A percentile compares a stretch with the other conserved stretches of the same genome.
Evolutionary conservation across 2,888 invertebrate species (phyloP).

Genomic region (Xanthia icteritia): DNA sequence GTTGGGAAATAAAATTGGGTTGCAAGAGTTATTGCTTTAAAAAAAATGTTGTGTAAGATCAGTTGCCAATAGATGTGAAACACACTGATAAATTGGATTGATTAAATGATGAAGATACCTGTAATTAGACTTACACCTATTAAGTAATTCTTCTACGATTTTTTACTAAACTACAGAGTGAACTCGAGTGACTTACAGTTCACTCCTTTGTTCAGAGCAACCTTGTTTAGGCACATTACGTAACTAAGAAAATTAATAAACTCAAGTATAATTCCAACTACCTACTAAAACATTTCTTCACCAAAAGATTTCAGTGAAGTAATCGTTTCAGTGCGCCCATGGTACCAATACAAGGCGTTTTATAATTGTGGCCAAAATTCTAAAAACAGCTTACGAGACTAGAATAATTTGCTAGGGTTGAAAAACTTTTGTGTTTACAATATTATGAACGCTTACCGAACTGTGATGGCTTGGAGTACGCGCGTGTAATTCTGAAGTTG

Average conservation of each 20-base stretch:
- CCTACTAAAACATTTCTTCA: background rate
- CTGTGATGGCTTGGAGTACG: slow-evolving; percentile 9
- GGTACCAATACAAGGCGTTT: slow-evolving; percentile 4
- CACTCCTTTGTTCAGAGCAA: no score
- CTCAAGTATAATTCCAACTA: background rate
- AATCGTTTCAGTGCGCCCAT: slow-evolving; percentile 19
- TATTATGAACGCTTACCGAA: slow-evolving; percentile 7
- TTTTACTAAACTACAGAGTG: no score
- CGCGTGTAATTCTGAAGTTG: slow-evolving; percentile 26
- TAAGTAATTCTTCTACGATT: no score
- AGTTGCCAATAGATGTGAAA: background rate
- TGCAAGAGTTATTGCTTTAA: background rate
- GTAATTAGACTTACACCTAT: background rate
- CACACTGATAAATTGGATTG: background rate
- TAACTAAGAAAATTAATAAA: background rate
- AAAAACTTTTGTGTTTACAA: slow-evolving; percentile 36
- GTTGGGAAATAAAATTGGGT: background rate
- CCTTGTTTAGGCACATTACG: background rate
- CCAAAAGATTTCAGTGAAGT: slow-evolving; percentile 7
- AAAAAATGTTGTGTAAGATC: background rate
- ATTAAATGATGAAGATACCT: background rate
- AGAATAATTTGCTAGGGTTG: slow-evolving; percentile 36
- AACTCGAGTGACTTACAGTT: no score
- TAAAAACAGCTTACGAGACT: slow-evolving; percentile 18
- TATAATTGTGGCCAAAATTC: slow-evolving; percentile 23